Conservation (phyloP, 2,797 vertebrate species). For the Nannoperca obscura region DNA sequence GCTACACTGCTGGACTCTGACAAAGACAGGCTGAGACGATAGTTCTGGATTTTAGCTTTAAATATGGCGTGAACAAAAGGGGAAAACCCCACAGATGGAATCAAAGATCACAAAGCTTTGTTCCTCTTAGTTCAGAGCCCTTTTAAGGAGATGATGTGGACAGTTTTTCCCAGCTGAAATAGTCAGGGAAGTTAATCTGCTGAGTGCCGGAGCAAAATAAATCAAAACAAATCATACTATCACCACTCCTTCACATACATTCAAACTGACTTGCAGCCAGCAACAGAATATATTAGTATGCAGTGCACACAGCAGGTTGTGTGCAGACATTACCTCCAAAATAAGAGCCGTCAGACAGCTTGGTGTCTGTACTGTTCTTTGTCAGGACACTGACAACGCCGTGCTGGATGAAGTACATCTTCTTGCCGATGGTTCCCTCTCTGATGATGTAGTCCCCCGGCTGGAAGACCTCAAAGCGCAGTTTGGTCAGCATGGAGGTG, state of each 20-base stretch:
- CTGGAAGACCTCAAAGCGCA: conserved; percentile 97
- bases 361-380: conserved; percentile 96
- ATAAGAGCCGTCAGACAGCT: conserved; percentile 97
- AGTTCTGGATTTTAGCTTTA: conserved; percentile 60
- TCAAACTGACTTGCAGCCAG: conserved; percentile 26
- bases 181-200: conserved; percentile 82
- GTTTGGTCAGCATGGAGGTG: conserved; percentile 97
- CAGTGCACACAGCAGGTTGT: conserved; percentile 21
- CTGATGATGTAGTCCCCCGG: conserved; percentile 95
- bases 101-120: conserved; percentile 72
- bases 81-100: conserved; percentile 70
- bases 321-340: conserved; percentile 90
- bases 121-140: conserved; percentile 68
- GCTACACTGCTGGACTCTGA: background rate
- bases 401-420: conserved; percentile 99
- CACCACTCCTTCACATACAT: conserved; percentile 58
- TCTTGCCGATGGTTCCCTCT: conserved; percentile 96
- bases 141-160: conserved; percentile 81
- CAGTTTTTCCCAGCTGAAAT: conserved; percentile 66
- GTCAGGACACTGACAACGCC: conserved; percentile 96
- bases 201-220: conserved; percentile 79
- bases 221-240: conserved; percentile 68
- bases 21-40: conserved; percentile 15
- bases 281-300: conserved; percentile 45
- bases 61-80: conserved; percentile 56